Conservation (phyloP, 2,888 invertebrate species). For the Meteorus colon region DNA sequence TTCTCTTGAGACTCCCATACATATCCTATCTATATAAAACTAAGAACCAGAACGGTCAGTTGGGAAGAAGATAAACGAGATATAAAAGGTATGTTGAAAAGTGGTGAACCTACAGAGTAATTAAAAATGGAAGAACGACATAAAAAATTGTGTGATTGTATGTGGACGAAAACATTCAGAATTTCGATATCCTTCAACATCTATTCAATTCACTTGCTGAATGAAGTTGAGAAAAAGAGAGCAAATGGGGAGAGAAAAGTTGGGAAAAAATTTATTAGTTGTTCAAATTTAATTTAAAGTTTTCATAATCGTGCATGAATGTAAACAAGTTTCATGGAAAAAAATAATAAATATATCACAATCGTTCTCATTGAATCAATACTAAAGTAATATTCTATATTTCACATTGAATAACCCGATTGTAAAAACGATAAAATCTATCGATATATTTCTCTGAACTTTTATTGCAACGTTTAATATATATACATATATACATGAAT, state of each 20-base stretch:
- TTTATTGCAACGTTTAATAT: slow-evolving; percentile 7
- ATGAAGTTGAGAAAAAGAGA: too few species aligned
- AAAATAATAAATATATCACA: background rate
- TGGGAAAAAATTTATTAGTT: background rate
- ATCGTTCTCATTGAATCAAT: background rate
- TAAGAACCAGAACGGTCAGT: background rate
- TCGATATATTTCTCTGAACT: background rate
- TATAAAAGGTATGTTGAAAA: too few species aligned
- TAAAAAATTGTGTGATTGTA: background rate
- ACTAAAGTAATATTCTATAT: background rate
- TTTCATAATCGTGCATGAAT: background rate
- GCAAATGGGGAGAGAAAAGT: background rate
- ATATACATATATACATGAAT: background rate
- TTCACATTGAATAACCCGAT: background rate
- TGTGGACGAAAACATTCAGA: background rate
- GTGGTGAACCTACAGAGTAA: background rate
- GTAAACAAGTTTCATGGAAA: background rate
- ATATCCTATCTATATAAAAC: background rate
- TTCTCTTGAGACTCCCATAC: background rate
- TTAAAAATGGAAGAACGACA: slow-evolving; percentile 8
- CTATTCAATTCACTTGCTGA: background rate
- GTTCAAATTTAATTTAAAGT: background rate
- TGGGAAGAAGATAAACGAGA: background rate
- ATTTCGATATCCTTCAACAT: background rate
- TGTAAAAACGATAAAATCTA: background rate